Conservation (phyloP, 2,888 invertebrate species). For the Dinocampus coccinellae region DNA sequence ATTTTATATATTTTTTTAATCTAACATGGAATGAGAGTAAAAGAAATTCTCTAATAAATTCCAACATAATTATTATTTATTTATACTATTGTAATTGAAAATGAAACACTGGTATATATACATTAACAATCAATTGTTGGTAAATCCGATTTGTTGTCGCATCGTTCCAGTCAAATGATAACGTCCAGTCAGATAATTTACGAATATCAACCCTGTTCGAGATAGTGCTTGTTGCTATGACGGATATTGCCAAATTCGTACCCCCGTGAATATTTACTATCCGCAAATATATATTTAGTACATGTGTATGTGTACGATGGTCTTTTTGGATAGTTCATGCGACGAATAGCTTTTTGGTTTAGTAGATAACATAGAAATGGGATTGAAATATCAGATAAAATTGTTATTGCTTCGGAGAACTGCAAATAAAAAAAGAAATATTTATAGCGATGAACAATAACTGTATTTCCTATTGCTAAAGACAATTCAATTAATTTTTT, state of each 20-base stretch:
- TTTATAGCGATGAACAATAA: not conserved
- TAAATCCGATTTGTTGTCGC: conserved; percentile 47
- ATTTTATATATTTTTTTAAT: not conserved
- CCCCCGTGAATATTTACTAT: conserved; percentile 53
- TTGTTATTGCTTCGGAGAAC: conserved; percentile 11
- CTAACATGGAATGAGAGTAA: too few relatives aligned
- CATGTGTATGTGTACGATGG: conserved; percentile 3
- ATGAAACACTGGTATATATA: conserved; percentile 11
- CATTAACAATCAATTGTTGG: conserved; percentile 42
- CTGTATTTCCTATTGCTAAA: not conserved
- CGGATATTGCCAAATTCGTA: conserved; percentile 60
- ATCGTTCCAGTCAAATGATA: conserved; percentile 41
- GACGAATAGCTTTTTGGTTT: not conserved
- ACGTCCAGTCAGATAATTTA: conserved; percentile 47
- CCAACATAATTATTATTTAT: not conserved
- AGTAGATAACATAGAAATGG: conserved; percentile 26
- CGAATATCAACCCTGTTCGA: conserved; percentile 46
- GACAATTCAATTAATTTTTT: too few relatives aligned
- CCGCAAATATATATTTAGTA: conserved; percentile 41
- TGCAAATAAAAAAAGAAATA: not conserved
- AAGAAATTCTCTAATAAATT: too few relatives aligned
- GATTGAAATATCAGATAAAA: conserved; percentile 30
- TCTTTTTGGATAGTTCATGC: not conserved
- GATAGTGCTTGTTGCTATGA: conserved; percentile 42
- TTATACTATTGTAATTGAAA: not conserved